phyloP scores from a whole-genome alignment of 2,797 vertebrate species.

The Oceanodroma leucorhoa region DNA sequence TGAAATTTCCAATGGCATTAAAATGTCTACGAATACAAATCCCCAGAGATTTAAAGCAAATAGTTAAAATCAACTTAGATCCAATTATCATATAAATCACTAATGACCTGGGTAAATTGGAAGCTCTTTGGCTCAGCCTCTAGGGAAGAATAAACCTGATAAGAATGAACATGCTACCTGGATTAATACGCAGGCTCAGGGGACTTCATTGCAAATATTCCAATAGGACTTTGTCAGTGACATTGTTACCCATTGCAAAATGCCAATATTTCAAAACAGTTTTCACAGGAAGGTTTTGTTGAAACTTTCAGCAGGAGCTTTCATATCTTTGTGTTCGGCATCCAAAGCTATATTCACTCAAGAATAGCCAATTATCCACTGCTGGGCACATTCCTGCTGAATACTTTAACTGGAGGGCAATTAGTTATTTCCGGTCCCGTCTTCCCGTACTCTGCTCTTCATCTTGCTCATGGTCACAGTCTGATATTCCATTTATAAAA shows the following conservation, averaged over 20 bases:
- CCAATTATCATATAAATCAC: conserved; percentile 68
- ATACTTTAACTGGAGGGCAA: background rate
- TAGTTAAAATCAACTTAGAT: conserved; percentile 68
- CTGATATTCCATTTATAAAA: background rate
- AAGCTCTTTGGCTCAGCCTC: conserved; percentile 55
- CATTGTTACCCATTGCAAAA: background rate
- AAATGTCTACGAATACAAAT: conserved; percentile 47
- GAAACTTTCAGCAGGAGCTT: background rate
- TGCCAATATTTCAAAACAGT: background rate
- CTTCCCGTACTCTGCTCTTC: background rate
- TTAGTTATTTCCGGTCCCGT: background rate
- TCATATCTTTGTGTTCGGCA: background rate
- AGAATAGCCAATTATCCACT: background rate
- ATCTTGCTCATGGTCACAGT: background rate
- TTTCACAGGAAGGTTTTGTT: background rate
- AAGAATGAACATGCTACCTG: conserved; percentile 53
- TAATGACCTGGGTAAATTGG: conserved; percentile 61
- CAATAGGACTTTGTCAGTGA: background rate
- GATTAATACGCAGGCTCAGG: conserved; percentile 9
- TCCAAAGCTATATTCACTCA: background rate
- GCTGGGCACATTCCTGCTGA: background rate
- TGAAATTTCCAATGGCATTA: conserved; percentile 58
- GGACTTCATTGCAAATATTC: conserved; percentile 15
- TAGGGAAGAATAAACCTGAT: conserved; percentile 51
- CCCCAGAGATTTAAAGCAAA: conserved; percentile 59